Evolutionary conservation across 2,797 vertebrate genomes (phyloP).

Genomic region (Gallinago stenura): DNA sequence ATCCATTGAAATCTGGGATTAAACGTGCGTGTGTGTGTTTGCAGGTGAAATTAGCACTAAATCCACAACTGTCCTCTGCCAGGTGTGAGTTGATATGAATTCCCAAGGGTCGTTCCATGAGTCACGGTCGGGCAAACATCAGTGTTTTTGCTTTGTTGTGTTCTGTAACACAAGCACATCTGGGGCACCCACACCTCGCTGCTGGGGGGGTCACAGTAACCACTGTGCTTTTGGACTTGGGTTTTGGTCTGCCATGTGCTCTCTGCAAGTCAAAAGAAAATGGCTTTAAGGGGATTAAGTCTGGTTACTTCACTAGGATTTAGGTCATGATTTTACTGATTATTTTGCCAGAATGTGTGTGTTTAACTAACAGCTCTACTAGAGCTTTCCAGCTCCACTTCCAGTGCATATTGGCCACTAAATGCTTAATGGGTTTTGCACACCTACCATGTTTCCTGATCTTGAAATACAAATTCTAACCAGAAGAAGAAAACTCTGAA

Average conservation of each 20-base stretch:
- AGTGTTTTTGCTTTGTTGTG: not conserved
- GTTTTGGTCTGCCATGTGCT: not conserved
- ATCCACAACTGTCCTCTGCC: not conserved
- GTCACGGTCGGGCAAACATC: not conserved
- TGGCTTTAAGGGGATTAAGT: not conserved
- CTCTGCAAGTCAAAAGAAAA: not conserved
- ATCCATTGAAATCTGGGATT: too few species aligned
- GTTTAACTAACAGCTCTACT: not conserved
- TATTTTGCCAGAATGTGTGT: not conserved
- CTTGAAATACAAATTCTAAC: not conserved
- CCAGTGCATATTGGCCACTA: not conserved
- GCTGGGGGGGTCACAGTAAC: not conserved
- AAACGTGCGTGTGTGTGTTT: not conserved
- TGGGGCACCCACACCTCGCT: not conserved
- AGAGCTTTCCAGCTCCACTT: not conserved
- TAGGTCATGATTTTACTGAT: not conserved
- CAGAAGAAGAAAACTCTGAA: not conserved
- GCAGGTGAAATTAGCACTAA: not conserved
- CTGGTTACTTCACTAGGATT: slow-evolving; percentile 1
- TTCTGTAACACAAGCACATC: not conserved
- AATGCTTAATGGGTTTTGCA: slow-evolving; percentile 9
- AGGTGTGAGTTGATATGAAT: not conserved
- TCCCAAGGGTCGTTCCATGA: not conserved
- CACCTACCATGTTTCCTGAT: not conserved
- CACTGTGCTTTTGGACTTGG: not conserved